Base-by-base conservation (phyloP, 53 echinoderm and acorn worm species). In the Echinometra lucunter region DNA sequence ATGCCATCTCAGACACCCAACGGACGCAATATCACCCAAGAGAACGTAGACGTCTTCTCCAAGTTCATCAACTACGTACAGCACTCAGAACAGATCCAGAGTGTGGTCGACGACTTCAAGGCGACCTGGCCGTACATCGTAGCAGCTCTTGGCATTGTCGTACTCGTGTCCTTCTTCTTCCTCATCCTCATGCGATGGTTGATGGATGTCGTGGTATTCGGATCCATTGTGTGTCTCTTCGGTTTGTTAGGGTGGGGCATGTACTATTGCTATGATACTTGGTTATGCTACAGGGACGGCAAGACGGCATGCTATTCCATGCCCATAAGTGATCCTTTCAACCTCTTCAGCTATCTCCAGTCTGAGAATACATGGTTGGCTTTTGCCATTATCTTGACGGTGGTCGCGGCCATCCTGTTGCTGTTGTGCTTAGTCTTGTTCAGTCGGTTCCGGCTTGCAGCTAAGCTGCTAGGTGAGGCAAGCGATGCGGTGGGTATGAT, bases 181-280 rank as follows among this genome's bases (percentile, higher is more conserved):
- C 91, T 99, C 21, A 58, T 99, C 35, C 57, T 97, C 57, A 98
- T 99, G 96, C 95, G 97, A 66, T 99, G 99, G 99, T 28, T 99
- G 8, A 97, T 97, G 8, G 87, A 97, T 0, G 13, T 98, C 23
- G 94, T 99, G 25, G 95, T 99, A 4, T 92, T 97, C 94, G 94
- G 95, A 44, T 94, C 95, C 19, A 95, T 99, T 38, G 63, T 88
- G n/a, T 82, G 67, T 13, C 95, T 97, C 44, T 69, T 96, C 78
- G 97, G 60, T 32, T 35, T 97, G 21, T 47, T 97, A 16, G 95
- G 88, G 2, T 97, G 95, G 74, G 98, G 97, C 10, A 96, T 95
- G 82, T 98, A 98, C 96, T 98, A 95, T 75, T 96, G 96, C 81
- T 98, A 95, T 92, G 92, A 94, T 32, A 88, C 95, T 34, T 97